These are phyloP conservation scores for Tetragnatha versicolor DNA, from an alignment of 1,140 invertebrate species.

Conservation along the genomic window DNA sequence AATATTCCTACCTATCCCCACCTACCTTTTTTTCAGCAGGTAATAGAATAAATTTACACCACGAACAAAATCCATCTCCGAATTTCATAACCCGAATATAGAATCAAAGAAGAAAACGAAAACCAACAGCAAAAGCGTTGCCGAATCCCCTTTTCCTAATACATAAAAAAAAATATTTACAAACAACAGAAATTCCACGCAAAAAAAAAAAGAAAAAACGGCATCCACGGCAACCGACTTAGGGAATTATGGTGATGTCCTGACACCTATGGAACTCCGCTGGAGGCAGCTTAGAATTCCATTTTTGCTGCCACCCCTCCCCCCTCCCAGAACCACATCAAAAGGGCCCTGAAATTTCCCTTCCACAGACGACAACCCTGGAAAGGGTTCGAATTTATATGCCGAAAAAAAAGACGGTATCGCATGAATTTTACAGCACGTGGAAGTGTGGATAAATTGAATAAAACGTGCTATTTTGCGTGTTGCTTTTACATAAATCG, in stretches of 20 bases:
- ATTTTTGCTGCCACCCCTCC: too few relatives aligned
- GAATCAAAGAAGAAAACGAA: too few relatives aligned
- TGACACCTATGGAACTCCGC: slow-evolving; percentile 12
- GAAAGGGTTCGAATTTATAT: background rate
- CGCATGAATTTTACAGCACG: slow-evolving; percentile 17
- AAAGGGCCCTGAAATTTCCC: background rate
- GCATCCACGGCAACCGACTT: background rate
- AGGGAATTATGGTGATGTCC: background rate
- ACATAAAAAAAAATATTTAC: background rate
- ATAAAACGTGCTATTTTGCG: slow-evolving; percentile 14
- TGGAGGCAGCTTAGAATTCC: background rate
- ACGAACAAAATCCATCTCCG: too few relatives aligned
- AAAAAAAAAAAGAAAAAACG: background rate
- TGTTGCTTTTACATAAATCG: slow-evolving; percentile 23
- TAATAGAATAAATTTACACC: too few relatives aligned
- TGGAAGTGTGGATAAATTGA: slow-evolving; percentile 9
- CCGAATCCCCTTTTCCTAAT: background rate
- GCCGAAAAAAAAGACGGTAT: background rate
- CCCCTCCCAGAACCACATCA: too few relatives aligned
- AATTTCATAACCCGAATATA: too few relatives aligned
- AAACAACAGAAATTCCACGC: too few relatives aligned
- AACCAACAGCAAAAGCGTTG: too few relatives aligned
- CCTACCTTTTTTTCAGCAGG: too few relatives aligned
- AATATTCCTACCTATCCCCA: too few relatives aligned
- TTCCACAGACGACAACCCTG: background rate